Base-by-base conservation (phyloP, 2,888 invertebrate species). In the Drosophila basisetae region DNA sequence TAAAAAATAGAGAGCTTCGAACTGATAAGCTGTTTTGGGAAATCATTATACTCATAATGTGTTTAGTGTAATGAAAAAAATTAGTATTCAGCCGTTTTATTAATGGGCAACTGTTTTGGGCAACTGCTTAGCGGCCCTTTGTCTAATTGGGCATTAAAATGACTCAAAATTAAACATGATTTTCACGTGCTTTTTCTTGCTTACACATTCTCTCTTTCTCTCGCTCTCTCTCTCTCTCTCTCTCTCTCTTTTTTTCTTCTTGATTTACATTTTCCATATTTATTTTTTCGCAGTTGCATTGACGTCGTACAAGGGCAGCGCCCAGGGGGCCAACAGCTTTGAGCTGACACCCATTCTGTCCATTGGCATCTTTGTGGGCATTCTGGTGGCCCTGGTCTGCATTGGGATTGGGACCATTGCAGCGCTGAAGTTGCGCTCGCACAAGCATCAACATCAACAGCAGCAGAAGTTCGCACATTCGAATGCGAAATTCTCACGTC, bases 401-500 rank as follows among this genome's bases (percentile, higher is more conserved):
- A 93, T 94, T 75, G 93, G 92, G 66, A 91, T 94, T 68, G 94
- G 93, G 28, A 94, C 94, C 56, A 91, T 93, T 73, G 93, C 92
- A 56, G 93, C 93, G 65, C 68, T 94, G 76, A 93, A 93, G 86
- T 80, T 93, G 78, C 93, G 94, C 72, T 93, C 93, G 52, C 92
- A 93, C 79, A 92, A 93, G 78, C 93, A 92, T 71, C 93, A 93
- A 78, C 93, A 92, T 71, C 93, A 92, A 60, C 87, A 84, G 73
- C 92, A 92, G 62, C 93, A 93, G 83, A 92, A 93, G 79, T 93
- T 92, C 75, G 91, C 83, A 76, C 93, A 93, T 87, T 92, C 92
- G 73, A 93, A 92, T 91, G 92, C 92, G 80, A 94, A 94, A 91
- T 94, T 95, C 91, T 94, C 95, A 89, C 94, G 96, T 89, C 95